Evolutionary conservation across 2,797 vertebrate genomes (phyloP), one percentile per base, ranked within the genome.

Genomic region (Austrolebias charrua): DNA sequence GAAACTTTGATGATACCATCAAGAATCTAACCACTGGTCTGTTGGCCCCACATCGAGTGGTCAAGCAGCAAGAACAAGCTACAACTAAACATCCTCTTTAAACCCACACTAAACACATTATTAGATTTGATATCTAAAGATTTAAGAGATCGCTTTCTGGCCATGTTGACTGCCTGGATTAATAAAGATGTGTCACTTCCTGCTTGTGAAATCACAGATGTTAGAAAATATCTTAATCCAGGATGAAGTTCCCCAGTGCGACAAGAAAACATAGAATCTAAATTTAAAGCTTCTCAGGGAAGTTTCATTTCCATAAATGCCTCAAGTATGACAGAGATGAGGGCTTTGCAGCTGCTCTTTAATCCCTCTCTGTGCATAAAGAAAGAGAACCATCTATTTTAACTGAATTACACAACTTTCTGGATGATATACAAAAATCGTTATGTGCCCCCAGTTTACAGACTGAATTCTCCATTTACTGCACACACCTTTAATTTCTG

Each of bases 261-360:
- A 29, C 8, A 19, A 42, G 28, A 65, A 53, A 38, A 24, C 3
- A 19, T 56, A 12, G 55, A 64, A 60, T 54, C 38, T 13, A 9
- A 40, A 33, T 72, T 38, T n/a, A 54, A 48, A 63, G 58, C 63
- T 69, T 14, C 62, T 8, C 0, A 8, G 46, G 46, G 29, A 49
- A 46, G 66, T 64, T 74, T 71, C 50, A 73, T 88, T 86, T 84
- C 71, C 74, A 69, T 53, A 59, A 60, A 58, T 62, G 35, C 61
- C 38, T 70, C 31, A 28, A 59, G 60, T 63, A 28, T 68, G 50
- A 66, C 65, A 73, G 45, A 80, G 77, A 78, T 66, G 31, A 7
- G 11, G 60, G 80, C 69, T 67, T 60, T 63, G 50, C 45, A 59
- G 42, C 40, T 51, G n/a, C 7, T 47, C 3, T 59, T 67, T 42